A percentile compares a stretch with the other conserved stretches of the same genome.
phyloP scores from a whole-genome alignment of 1,140 invertebrate genomes.

The Pinna nobilis region DNA sequence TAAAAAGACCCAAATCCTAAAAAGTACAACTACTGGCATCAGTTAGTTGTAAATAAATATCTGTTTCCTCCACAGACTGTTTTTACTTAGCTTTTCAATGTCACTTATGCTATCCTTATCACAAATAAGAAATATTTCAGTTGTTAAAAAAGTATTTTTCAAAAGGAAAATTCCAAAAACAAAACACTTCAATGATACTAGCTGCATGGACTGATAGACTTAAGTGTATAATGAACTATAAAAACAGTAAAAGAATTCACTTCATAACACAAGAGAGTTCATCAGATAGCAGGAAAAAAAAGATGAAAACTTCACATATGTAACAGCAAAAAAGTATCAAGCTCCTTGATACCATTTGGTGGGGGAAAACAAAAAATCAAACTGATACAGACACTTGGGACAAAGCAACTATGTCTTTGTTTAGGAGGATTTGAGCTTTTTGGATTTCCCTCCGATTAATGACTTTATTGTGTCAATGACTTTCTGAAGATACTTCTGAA shows the following conservation, averaged over 20 bases:
- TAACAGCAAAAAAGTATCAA: neutral
- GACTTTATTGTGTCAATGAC: conserved; percentile 38
- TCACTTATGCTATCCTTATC: no score
- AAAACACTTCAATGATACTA: neutral
- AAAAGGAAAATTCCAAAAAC: no score
- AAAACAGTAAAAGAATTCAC: neutral
- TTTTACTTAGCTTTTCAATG: no score
- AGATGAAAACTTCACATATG: neutral
- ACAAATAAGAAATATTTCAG: no score
- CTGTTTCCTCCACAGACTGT: no score
- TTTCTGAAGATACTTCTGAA: conserved; percentile 70
- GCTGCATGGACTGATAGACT: neutral
- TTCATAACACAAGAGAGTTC: neutral
- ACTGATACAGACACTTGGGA: neutral
- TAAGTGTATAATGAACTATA: neutral
- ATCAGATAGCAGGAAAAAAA: conserved; percentile 8
- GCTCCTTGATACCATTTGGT: neutral
- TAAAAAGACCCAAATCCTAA: no score
- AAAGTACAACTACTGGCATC: no score
- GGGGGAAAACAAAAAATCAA: no score
- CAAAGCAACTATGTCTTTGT: neutral
- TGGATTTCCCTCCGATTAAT: conserved; percentile 45
- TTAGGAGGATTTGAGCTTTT: conserved; percentile 44
- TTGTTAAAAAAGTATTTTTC: no score
- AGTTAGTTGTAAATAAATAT: no score